Conservation (phyloP, 2,797 vertebrate species). For the Gallinago solitaria region DNA sequence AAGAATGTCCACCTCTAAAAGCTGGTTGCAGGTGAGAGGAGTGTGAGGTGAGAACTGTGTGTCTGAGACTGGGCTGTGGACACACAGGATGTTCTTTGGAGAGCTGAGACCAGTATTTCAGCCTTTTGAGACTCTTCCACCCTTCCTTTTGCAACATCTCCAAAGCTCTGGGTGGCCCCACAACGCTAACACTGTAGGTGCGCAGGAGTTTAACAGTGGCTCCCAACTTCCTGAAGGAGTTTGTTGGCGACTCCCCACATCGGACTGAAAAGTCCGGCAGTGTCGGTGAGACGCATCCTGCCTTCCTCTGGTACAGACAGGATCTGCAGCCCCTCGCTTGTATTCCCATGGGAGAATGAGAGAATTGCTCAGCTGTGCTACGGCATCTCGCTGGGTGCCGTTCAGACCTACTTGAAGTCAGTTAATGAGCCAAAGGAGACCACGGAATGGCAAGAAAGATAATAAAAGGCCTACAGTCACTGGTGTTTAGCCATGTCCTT, state of each 20-base stretch:
- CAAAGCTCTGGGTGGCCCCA: neutral
- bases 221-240: neutral
- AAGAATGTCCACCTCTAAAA: neutral
- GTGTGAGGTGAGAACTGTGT: neutral
- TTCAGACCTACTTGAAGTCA: neutral
- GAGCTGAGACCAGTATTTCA: neutral
- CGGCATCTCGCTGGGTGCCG: neutral
- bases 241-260: neutral
- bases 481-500: neutral
- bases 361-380: neutral
- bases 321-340: neutral
- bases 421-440: neutral
- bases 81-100: neutral
- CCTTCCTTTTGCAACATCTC: neutral
- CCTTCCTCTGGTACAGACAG: neutral
- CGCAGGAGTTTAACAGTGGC: neutral
- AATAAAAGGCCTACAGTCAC: neutral
- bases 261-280: neutral
- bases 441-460: neutral
- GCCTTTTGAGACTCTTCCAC: neutral
- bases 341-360: accelerated
- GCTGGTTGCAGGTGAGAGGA: neutral
- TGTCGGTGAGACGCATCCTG: accelerated
- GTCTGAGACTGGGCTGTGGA: neutral
- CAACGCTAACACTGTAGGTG: neutral